Conservation (phyloP, 2,113 vertebrate genomes). For the Dipodomys ordii region DNA sequence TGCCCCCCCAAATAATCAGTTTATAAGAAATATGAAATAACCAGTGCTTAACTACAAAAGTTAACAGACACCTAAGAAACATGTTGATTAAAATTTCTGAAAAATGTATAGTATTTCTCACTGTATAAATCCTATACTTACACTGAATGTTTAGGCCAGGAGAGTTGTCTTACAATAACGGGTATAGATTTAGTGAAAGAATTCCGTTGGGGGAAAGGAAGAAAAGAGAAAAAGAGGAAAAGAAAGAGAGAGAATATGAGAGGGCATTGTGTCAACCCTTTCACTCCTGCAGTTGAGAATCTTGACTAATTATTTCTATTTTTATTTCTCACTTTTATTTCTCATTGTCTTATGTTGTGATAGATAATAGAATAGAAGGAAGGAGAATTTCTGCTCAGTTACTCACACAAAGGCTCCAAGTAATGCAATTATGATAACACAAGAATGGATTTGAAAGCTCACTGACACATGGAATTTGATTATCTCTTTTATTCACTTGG, state of each 20-base stretch:
- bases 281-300: neutral
- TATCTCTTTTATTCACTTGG: slow-evolving; percentile 72
- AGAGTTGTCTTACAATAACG: neutral
- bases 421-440: slow-evolving; percentile 79
- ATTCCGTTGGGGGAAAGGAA: neutral
- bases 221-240: neutral
- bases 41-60: neutral
- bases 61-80: neutral
- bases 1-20: neutral
- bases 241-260: neutral
- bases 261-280: neutral
- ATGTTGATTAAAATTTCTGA: neutral
- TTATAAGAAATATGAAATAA: neutral
- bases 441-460: slow-evolving; percentile 74
- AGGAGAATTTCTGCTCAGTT: slow-evolving; percentile 68
- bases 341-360: slow-evolving; percentile 51
- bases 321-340: slow-evolving; percentile 46
- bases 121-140: neutral
- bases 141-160: neutral
- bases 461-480: slow-evolving; percentile 79
- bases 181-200: neutral
- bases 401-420: slow-evolving; percentile 50
- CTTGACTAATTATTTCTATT: slow-evolving; percentile 31
- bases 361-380: slow-evolving; percentile 48
- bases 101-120: neutral